phyloP scores from a whole-genome alignment of 1,140 invertebrate species.

The Ostrea edulis region DNA sequence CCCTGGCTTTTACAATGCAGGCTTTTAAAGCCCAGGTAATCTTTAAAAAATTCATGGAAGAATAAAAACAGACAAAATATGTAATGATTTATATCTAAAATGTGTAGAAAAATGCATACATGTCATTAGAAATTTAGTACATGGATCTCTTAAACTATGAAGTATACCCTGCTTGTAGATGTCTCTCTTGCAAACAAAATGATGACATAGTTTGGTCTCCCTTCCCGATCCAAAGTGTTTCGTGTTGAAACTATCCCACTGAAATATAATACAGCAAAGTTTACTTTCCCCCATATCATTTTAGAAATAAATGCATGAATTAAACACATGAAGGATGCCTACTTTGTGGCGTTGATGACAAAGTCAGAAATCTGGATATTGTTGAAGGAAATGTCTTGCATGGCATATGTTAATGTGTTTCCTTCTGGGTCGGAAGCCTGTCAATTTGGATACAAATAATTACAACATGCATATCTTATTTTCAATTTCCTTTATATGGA shows the following conservation, averaged over 20 bases:
- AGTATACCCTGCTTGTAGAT: constrained; percentile 28
- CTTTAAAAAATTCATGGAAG: too few species aligned
- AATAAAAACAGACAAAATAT: too few species aligned
- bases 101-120: too few species aligned
- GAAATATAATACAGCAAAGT: constrained; percentile 35
- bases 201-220: background rate
- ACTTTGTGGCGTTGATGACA: constrained; percentile 46
- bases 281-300: background rate
- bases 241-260: constrained; percentile 54
- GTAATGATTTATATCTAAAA: too few species aligned
- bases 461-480: background rate
- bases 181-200: constrained; percentile 35
- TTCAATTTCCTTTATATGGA: background rate
- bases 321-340: background rate
- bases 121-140: too few species aligned
- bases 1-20: too few species aligned
- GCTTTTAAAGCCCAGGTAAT: too few species aligned
- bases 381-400: constrained; percentile 38
- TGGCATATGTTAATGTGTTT: constrained; percentile 53
- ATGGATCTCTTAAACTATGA: background rate
- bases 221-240: constrained; percentile 57
- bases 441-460: background rate
- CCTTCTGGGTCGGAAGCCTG: constrained; percentile 67
- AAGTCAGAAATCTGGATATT: constrained; percentile 42
- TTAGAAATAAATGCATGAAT: background rate